phyloP scores from a whole-genome alignment of 23 tunicate species.

The Aplidium turbinatum region DNA sequence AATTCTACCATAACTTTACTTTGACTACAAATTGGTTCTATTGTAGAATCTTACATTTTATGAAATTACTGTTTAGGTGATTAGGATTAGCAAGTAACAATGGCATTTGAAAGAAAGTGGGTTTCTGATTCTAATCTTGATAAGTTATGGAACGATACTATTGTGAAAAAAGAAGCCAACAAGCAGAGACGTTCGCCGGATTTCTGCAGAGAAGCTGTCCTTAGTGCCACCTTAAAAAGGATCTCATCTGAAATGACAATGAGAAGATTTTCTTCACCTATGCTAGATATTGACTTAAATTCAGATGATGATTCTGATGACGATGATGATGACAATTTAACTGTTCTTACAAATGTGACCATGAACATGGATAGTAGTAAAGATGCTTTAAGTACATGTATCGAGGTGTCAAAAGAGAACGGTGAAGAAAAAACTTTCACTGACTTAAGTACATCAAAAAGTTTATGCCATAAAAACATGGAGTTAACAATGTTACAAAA shows the following conservation, averaged over 20 bases:
- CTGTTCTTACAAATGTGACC: slow-evolving; percentile 18
- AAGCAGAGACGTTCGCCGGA: slow-evolving; percentile 86
- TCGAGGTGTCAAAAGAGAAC: neutral
- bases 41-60: too few relatives aligned
- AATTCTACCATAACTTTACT: too few relatives aligned
- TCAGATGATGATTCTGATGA: slow-evolving; percentile 42
- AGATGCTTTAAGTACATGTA: neutral
- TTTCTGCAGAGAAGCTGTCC: slow-evolving; percentile 89
- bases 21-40: too few relatives aligned
- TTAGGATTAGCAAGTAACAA: too few relatives aligned
- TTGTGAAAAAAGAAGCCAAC: slow-evolving; percentile 91
- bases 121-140: slow-evolving; percentile 87
- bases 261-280: slow-evolving; percentile 37
- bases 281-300: slow-evolving; percentile 4
- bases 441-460: neutral
- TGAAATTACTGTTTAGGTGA: too few relatives aligned
- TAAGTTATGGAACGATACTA: slow-evolving; percentile 83
- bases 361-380: slow-evolving; percentile 32
- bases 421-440: neutral
- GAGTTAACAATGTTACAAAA: neutral
- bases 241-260: slow-evolving; percentile 81
- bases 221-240: slow-evolving; percentile 80
- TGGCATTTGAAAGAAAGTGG: slow-evolving; percentile 94
- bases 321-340: slow-evolving; percentile 5
- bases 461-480: neutral